phyloP scores from a whole-genome alignment of 2,888 invertebrate species.

The Pseudococcus jackbeardsleyi region DNA sequence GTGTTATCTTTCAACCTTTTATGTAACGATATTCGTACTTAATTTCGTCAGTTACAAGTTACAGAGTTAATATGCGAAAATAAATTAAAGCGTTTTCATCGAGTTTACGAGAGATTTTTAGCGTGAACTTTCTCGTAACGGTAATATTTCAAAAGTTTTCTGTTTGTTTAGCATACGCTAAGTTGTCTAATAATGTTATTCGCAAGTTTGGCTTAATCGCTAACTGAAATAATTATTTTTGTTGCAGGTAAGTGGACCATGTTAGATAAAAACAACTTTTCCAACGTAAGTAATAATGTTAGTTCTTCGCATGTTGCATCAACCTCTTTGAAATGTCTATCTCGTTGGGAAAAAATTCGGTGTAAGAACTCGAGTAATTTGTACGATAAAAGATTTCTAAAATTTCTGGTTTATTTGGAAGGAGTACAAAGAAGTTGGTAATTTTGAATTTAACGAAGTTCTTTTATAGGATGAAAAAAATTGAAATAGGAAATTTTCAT shows the following conservation, averaged over 20 bases:
- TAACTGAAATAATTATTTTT: conserved; percentile 40
- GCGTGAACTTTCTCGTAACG: conserved; percentile 31
- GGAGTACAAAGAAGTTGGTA: too few species aligned
- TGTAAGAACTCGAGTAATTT: too few species aligned
- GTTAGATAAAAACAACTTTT: conserved; percentile 37
- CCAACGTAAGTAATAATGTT: not conserved
- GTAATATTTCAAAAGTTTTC: conserved; percentile 40
- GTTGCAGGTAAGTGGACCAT: conserved; percentile 47
- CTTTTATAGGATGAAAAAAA: too few species aligned
- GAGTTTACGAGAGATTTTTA: conserved; percentile 31
- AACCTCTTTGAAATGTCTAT: not conserved
- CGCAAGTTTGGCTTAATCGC: conserved; percentile 33
- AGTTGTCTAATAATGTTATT: conserved; percentile 44
- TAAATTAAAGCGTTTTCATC: conserved; percentile 46
- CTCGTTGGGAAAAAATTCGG: not conserved
- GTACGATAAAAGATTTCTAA: too few species aligned
- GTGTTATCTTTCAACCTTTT: conserved; percentile 27
- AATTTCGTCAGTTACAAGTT: conserved; percentile 34
- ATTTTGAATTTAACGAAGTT: too few species aligned
- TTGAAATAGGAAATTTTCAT: too few species aligned
- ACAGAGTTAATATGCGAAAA: conserved; percentile 28
- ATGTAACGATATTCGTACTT: conserved; percentile 24
- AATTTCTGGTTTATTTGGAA: too few species aligned
- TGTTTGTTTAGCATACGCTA: conserved; percentile 46
- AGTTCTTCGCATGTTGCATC: conserved; percentile 4